Evolutionary conservation across 92 coral and sea anemone species (phyloP).

Genomic region (Isaurus tuberculatus): DNA sequence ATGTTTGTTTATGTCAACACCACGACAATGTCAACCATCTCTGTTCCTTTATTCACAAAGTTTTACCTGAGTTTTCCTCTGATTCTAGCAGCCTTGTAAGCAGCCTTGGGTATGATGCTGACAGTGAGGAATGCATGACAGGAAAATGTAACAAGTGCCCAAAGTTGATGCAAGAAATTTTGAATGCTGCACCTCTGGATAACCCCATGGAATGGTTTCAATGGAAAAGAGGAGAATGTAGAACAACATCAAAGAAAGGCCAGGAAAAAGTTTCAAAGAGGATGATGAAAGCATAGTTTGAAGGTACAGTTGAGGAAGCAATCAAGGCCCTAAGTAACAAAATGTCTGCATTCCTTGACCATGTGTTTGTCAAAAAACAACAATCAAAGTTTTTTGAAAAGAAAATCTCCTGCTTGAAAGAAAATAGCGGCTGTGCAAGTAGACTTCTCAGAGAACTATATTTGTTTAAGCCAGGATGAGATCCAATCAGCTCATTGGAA

Average conservation of each 20-base stretch:
- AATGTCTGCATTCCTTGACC: constrained; percentile 53
- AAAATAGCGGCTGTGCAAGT: constrained; percentile 57
- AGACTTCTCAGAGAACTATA: constrained; percentile 67
- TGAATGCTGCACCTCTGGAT: constrained; percentile 37
- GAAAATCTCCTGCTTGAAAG: constrained; percentile 35
- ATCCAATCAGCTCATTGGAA: constrained; percentile 61
- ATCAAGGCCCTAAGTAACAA: constrained; percentile 28
- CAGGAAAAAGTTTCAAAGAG: constrained; percentile 23
- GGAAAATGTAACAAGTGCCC: constrained; percentile 51
- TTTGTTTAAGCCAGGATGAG: constrained; percentile 49
- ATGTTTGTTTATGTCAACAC: constrained; percentile 62
- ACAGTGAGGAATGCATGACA: constrained; percentile 30
- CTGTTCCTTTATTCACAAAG: constrained; percentile 61
- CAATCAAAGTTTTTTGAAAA: constrained; percentile 58
- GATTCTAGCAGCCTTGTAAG: constrained; percentile 44
- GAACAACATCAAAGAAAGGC: not conserved
- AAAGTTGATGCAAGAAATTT: constrained; percentile 17
- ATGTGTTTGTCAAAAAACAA: constrained; percentile 56
- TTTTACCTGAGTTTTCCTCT: constrained; percentile 45
- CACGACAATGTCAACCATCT: constrained; percentile 55
- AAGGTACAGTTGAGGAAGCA: constrained; percentile 48
- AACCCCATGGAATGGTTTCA: constrained; percentile 54
- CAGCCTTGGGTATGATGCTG: constrained; percentile 47
- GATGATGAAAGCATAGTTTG: constrained; percentile 47
- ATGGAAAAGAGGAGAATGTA: constrained; percentile 42